These are phyloP conservation scores for Caenorhabditis afra DNA, from an alignment of 2,888 invertebrate species.

Conservation along the genomic window DNA sequence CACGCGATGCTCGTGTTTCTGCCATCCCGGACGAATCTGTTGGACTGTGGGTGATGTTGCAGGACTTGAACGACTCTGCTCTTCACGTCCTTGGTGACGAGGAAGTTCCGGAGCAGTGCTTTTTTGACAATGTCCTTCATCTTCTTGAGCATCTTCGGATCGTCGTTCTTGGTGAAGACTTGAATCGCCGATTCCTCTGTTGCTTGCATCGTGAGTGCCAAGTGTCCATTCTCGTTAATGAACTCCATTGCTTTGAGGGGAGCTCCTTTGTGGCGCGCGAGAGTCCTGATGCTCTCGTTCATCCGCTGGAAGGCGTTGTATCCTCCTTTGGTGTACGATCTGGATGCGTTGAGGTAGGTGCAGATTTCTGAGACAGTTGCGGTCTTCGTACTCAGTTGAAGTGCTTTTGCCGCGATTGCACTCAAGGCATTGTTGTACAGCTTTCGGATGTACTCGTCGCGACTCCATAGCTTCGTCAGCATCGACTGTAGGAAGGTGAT, in stretches of 20 bases:
- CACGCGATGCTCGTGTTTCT: background rate
- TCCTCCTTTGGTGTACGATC: background rate
- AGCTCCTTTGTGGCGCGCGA: too few relatives aligned
- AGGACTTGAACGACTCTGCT: background rate
- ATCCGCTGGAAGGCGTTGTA: background rate
- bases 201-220: background rate
- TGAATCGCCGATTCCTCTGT: background rate
- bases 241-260: too few relatives aligned
- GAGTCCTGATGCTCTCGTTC: background rate
- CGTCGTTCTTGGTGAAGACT: too few relatives aligned
- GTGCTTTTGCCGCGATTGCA: background rate
- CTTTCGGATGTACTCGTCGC: background rate
- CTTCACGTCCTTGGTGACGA: background rate
- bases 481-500: slow-evolving; percentile 1
- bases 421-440: background rate
- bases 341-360: background rate
- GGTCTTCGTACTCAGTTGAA: too few relatives aligned
- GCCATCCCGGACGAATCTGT: slow-evolving; percentile 5
- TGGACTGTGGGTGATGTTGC: background rate
- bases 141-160: background rate
- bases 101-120: background rate
- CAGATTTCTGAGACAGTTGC: background rate
- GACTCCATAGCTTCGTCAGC: background rate
- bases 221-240: background rate
- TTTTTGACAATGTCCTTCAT: background rate